These are phyloP conservation scores for Dermochelys coriacea DNA, from an alignment of 2,797 vertebrate species.

Conservation along the genomic window DNA sequence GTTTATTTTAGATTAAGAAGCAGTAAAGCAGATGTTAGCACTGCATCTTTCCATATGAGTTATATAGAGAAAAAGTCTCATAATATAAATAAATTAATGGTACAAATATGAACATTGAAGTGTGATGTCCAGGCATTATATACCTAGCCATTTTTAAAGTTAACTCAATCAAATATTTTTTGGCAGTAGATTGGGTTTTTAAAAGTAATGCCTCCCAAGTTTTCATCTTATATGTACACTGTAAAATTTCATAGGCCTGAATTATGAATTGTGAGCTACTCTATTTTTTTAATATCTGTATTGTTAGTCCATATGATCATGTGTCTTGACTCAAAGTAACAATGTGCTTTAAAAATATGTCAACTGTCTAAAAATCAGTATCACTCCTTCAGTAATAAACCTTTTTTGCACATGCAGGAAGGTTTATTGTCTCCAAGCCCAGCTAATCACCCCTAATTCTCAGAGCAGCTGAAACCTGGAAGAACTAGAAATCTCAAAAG, in stretches of 20 bases:
- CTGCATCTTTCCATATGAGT: rapidly evolving
- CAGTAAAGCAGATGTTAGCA: neutral
- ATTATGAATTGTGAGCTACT: neutral
- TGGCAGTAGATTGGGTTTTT: neutral
- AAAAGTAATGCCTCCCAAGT: neutral
- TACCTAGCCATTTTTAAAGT: neutral
- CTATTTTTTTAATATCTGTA: neutral
- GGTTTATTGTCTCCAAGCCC: neutral
- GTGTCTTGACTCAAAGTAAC: neutral
- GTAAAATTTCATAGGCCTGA: constrained; percentile 29
- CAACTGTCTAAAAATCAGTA: neutral
- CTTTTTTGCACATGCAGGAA: neutral
- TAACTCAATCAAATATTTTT: constrained; percentile 10
- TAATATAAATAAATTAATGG: neutral
- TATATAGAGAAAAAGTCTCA: neutral
- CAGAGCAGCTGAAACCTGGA: neutral
- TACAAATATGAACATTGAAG: neutral
- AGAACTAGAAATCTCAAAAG: neutral
- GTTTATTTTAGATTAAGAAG: neutral
- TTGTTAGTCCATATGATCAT: neutral
- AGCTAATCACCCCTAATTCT: neutral
- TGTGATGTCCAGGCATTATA: neutral
- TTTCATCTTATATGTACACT: neutral
- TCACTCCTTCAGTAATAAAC: neutral
- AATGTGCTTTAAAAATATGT: neutral